phyloP scores from a whole-genome alignment of 35 echinoderm and acorn worm species.

The Apostichopus parvimensis region DNA sequence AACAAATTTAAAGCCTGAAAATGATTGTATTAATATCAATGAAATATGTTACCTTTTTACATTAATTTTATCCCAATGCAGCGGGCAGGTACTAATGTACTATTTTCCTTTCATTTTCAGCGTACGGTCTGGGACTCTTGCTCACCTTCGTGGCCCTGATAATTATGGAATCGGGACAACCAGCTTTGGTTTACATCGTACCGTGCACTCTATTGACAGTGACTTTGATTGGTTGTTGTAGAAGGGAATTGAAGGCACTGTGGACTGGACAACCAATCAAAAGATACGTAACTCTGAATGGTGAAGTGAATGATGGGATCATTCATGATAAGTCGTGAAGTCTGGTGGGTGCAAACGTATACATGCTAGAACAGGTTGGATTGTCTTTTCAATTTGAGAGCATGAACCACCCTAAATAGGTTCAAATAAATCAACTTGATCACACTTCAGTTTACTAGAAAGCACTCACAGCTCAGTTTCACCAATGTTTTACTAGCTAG shows the following conservation, averaged over 20 bases:
- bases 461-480: too few species aligned
- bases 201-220: constrained; percentile 78
- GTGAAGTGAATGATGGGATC: neutral
- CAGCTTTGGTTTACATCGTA: constrained; percentile 94
- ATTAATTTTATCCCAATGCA: too few species aligned
- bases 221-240: constrained; percentile 40
- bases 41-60: too few species aligned
- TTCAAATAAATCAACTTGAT: too few species aligned
- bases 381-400: too few species aligned
- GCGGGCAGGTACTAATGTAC: too few species aligned
- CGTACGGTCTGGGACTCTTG: neutral
- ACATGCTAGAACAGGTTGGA: too few species aligned
- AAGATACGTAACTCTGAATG: neutral
- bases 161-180: constrained; percentile 90
- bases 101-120: constrained; percentile 3
- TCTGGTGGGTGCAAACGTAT: neutral
- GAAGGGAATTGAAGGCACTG: constrained; percentile 71
- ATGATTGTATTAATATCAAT: too few species aligned
- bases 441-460: too few species aligned
- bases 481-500: too few species aligned
- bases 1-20: too few species aligned
- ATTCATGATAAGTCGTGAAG: neutral
- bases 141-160: constrained; percentile 74
- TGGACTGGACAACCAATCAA: constrained; percentile 64
- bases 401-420: too few species aligned